Evolutionary conservation across 2,888 invertebrate species (phyloP), one percentile per base, ranked within the genome.

Genomic region (Noctua pronuba): DNA sequence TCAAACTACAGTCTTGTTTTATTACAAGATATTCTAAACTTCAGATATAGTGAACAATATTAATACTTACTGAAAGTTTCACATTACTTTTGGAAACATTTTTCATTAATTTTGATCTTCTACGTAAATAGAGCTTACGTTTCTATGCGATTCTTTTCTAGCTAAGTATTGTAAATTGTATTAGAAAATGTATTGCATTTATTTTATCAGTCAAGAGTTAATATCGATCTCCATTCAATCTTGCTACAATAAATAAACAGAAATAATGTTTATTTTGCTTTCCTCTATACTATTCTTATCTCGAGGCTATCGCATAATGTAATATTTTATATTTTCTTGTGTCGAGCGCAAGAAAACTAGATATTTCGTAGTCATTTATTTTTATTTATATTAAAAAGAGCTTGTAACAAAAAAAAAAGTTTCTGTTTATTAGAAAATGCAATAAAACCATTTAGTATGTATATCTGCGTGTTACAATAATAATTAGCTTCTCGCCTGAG

Each of bases 241-340:
- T 64, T 31, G 10, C 1, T 73, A 58, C 18, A 64, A 35, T 80
- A 80, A 80, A 75, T 58, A 75, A 64, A 81, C 41, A 31, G 10
- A 38, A 49, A 18, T 60, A 35, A 28, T 73, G 13, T 55, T 68
- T 64, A 31, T 58, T 41, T 68, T 49, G 31, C 49, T 60, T 62
- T 60, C 24, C 1, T 38, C 35, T 67, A 28, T 31, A 16, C 62
- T 52, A 69, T 66, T 75, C 18, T 76, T 70, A 65, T 70, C 64
- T 70, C 58, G 35, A 65, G 41, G 16, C 24, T 69, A 58, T 49
- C 16, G 64, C 10, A 35, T 46, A 11, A 21, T 62, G 35, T 21
- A 7, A 8, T 35, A 66, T 73, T 67, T 38, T 49, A n/a, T 75
- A 41, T 52, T 79, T 8, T 49, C 21, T 62, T n/a, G 35, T 31